phyloP scores from a whole-genome alignment of 2,113 vertebrate species.

The Ifrita kowaldi region DNA sequence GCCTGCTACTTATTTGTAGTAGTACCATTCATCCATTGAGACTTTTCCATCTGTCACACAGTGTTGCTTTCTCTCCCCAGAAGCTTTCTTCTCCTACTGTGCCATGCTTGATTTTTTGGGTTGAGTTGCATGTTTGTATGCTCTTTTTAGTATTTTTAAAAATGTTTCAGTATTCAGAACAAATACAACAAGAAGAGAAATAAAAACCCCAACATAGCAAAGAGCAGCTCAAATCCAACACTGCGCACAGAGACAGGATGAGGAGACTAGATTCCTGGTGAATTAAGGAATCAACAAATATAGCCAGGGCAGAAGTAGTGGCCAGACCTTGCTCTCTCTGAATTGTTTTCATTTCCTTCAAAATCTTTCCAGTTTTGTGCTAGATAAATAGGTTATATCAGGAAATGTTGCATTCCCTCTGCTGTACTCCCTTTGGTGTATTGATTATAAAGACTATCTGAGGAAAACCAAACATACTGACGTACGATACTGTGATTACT shows the following conservation, averaged over 20 bases:
- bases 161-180: not conserved
- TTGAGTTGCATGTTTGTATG: conserved; percentile 60
- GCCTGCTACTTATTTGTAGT: conserved; percentile 81
- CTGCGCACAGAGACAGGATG: not conserved
- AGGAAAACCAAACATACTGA: not conserved
- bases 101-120: conserved; percentile 72
- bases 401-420: not conserved
- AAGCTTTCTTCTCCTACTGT: conserved; percentile 77
- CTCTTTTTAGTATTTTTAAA: conserved; percentile 41
- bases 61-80: conserved; percentile 79
- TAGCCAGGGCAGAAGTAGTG: not conserved
- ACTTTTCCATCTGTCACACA: conserved; percentile 89
- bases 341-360: not conserved
- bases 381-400: not conserved
- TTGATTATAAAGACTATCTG: not conserved
- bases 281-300: not conserved
- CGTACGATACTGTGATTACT: not conserved
- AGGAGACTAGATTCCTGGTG: not conserved
- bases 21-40: conserved; percentile 87
- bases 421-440: not conserved
- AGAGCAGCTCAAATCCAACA: not conserved
- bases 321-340: not conserved
- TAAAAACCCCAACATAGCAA: not conserved
- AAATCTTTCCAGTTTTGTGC: not conserved
- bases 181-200: not conserved